These are phyloP conservation scores for Cavia porcellus DNA, from an alignment of 2,113 vertebrate species.

Conservation along the genomic window DNA sequence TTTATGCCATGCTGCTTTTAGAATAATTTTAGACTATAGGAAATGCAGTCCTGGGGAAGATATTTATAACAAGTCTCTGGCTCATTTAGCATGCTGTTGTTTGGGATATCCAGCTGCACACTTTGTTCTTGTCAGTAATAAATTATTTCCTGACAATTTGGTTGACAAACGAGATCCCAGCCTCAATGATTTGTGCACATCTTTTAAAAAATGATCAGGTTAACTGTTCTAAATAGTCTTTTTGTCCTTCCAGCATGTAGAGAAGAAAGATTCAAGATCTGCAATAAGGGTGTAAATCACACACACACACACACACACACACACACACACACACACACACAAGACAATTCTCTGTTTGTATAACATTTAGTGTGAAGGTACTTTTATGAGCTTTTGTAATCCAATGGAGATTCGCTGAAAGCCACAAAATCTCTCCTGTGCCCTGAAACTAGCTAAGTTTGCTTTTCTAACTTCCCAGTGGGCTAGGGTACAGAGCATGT, in stretches of 20 bases:
- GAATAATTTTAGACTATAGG: constrained; percentile 79
- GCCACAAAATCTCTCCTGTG: constrained; percentile 72
- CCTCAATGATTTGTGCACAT: constrained; percentile 74
- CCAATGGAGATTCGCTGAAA: constrained; percentile 67
- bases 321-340: neutral
- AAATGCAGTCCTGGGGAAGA: constrained; percentile 77
- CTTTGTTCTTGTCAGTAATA: constrained; percentile 83
- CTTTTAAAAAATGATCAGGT: constrained; percentile 85
- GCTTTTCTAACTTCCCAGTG: constrained; percentile 80
- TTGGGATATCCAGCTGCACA: constrained; percentile 81
- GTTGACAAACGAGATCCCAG: constrained; percentile 81
- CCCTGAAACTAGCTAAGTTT: constrained; percentile 61
- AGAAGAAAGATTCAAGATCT: constrained; percentile 74
- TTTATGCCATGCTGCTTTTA: constrained; percentile 64
- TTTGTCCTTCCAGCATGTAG: constrained; percentile 77
- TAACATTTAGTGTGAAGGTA: constrained; percentile 72
- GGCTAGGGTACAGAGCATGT: constrained; percentile 55
- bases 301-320: neutral
- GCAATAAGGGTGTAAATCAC: constrained; percentile 68
- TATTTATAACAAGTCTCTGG: constrained; percentile 82
- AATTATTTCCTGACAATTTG: constrained; percentile 85
- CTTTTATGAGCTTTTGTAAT: constrained; percentile 78
- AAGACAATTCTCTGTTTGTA: constrained; percentile 66
- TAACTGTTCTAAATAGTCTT: constrained; percentile 78
- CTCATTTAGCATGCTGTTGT: constrained; percentile 82